phyloP scores from a whole-genome alignment of 1,140 invertebrate species.

The Zelostemma sp. region DNA sequence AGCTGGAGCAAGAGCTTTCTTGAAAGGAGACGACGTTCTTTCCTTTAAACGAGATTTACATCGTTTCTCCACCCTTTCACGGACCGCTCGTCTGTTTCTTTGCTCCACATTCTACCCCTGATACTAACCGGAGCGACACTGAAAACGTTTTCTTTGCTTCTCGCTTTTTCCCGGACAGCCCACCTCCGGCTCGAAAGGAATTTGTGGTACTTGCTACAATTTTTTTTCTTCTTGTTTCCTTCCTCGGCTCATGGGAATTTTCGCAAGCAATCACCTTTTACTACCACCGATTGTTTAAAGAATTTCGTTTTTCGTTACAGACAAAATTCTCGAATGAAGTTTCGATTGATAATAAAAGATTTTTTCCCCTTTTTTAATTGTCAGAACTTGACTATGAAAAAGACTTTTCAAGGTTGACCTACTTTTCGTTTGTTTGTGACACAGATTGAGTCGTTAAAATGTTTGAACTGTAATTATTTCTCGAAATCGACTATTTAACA shows the following conservation, averaged over 20 bases:
- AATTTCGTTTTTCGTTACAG: background rate
- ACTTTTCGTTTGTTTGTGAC: no score
- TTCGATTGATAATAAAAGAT: no score
- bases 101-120: conserved; percentile 30
- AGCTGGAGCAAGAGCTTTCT: conserved; percentile 37
- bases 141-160: conserved; percentile 40
- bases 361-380: no score
- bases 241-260: conserved; percentile 19
- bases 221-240: conserved; percentile 18
- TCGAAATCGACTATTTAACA: no score
- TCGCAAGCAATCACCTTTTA: conserved; percentile 21
- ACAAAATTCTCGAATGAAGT: background rate
- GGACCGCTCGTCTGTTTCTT: conserved; percentile 29
- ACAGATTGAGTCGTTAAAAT: no score
- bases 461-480: no score
- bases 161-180: conserved; percentile 3
- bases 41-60: conserved; percentile 57
- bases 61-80: conserved; percentile 32
- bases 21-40: conserved; percentile 27
- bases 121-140: conserved; percentile 35
- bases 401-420: no score
- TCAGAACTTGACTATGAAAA: no score
- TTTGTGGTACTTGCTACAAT: conserved; percentile 38
- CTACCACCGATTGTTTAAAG: conserved; percentile 27
- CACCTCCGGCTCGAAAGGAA: conserved; percentile 18